Evolutionary conservation across 2,113 vertebrate genomes (phyloP).

Genomic region (rat (Rattus norvegicus)): GRCr8 NC_086035.1:16550501-16551000

Average conservation of each 20-base stretch:
- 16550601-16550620: not conserved
- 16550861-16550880: not conserved
- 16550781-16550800: not conserved
- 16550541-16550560: not conserved
- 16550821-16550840: not conserved
- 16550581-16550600: not conserved
- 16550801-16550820: fast-evolving
- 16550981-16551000: not conserved
- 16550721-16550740: constrained; percentile 29
- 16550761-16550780: constrained; percentile 10
- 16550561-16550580: not conserved
- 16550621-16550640: not conserved
- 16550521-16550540: not conserved
- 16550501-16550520: not conserved
- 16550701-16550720: not conserved
- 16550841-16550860: not conserved
- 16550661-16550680: constrained; percentile 9
- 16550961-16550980: constrained; percentile 37
- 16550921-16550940: not conserved
- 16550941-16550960: not conserved
- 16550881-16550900: not conserved
- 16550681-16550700: not conserved
- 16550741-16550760: not conserved
- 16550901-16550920: not conserved
- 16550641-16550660: constrained; percentile 15